phyloP scores from a whole-genome alignment of 2,888 invertebrate genomes.

The Axea sp. region DNA sequence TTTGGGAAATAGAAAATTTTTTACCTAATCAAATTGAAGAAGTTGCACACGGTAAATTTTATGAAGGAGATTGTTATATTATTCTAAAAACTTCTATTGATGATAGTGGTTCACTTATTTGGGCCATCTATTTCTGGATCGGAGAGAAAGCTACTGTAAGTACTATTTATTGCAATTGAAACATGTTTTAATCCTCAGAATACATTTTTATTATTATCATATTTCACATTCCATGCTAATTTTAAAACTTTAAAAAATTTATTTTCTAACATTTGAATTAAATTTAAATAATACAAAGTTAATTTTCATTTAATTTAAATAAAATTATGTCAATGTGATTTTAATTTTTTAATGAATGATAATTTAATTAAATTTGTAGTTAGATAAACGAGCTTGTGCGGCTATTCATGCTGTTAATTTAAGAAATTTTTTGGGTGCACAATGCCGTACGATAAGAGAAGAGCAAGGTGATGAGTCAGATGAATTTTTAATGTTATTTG shows the following conservation, averaged over 20 bases:
- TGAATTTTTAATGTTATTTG: conserved; percentile 95
- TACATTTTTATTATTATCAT: no score
- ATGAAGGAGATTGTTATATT: conserved; percentile 99
- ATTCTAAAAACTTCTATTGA: conserved; percentile 93
- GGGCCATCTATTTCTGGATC: conserved; percentile 99
- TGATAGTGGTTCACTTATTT: conserved; percentile 90
- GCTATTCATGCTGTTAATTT: conserved; percentile 99
- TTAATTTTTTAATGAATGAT: no score
- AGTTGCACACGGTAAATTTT: conserved; percentile 98
- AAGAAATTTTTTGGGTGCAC: conserved; percentile 96
- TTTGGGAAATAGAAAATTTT: conserved; percentile 99
- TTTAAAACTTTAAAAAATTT: no score
- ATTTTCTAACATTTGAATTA: no score
- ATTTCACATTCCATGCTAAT: no score
- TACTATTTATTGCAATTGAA: not conserved
- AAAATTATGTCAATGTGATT: no score
- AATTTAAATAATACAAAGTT: no score
- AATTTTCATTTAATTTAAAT: no score
- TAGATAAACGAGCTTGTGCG: conserved; percentile 97
- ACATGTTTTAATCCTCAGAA: no score
- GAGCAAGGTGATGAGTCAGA: conserved; percentile 98
- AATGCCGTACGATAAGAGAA: conserved; percentile 95
- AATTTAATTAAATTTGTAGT: conserved; percentile 79
- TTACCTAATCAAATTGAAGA: conserved; percentile 96
- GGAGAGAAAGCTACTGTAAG: conserved; percentile 95